These are phyloP conservation scores for Eucriotettix oculatus DNA, from an alignment of 2,888 invertebrate species.

Conservation along the genomic window DNA sequence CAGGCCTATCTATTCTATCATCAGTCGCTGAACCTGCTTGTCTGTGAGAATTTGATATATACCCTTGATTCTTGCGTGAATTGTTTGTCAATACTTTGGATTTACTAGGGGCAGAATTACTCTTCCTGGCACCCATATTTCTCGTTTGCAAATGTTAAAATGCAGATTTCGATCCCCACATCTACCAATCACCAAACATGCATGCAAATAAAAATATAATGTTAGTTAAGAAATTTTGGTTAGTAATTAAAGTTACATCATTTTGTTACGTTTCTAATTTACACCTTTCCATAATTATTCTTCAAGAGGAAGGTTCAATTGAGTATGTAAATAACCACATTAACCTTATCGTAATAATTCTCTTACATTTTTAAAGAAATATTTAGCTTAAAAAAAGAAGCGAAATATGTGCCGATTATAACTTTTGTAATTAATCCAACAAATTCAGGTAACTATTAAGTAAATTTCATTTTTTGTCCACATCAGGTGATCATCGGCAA, in stretches of 20 bases:
- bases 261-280: too few relatives aligned
- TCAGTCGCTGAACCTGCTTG: neutral
- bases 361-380: too few relatives aligned
- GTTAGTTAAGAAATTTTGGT: too few relatives aligned
- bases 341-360: too few relatives aligned
- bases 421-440: too few relatives aligned
- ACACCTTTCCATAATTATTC: neutral
- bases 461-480: neutral
- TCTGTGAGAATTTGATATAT: neutral
- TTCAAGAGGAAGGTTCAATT: neutral
- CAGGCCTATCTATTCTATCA: conserved; percentile 9
- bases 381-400: too few relatives aligned
- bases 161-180: neutral
- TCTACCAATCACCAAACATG: neutral
- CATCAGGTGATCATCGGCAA: conserved; percentile 8
- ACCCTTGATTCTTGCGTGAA: conserved; percentile 2
- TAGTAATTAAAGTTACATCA: too few relatives aligned
- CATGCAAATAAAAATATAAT: neutral
- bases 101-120: neutral
- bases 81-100: neutral
- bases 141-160: neutral
- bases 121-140: conserved; percentile 9
- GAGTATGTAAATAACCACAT: too few relatives aligned
- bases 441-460: too few relatives aligned
- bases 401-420: too few relatives aligned